phyloP scores from a whole-genome alignment of 2,797 vertebrate genomes.

The Lepilemur ruficaudatus region DNA sequence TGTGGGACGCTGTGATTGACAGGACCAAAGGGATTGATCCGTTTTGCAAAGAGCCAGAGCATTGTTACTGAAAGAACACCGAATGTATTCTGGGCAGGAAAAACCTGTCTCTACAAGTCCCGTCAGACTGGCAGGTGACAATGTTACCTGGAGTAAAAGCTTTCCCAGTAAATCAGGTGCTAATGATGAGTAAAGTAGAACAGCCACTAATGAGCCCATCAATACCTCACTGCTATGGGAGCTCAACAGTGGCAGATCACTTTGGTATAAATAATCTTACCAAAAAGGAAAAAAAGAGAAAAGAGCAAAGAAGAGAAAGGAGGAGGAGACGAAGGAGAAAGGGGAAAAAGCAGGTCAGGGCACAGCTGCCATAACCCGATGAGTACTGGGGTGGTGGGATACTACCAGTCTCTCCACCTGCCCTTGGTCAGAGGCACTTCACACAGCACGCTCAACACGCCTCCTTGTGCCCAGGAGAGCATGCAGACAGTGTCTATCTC shows the following conservation, averaged over 20 bases:
- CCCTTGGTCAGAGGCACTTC: no score
- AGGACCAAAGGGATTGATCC: neutral
- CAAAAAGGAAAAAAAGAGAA: neutral
- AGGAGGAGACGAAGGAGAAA: no score
- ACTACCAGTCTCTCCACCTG: neutral
- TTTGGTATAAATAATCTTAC: neutral
- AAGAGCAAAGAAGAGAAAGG: neutral
- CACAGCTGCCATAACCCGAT: neutral
- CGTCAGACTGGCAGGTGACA: slow-evolving; percentile 62
- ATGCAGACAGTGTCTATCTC: neutral
- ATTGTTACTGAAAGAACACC: neutral
- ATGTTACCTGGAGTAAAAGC: slow-evolving; percentile 68
- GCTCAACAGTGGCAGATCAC: neutral
- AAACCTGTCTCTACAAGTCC: slow-evolving; percentile 8
- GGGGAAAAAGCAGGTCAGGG: neutral
- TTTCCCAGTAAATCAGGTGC: slow-evolving; percentile 62
- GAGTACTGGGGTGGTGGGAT: neutral
- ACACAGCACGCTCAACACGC: rapidly evolving
- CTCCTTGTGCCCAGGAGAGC: neutral
- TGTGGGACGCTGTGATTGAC: neutral
- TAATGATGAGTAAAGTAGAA: slow-evolving; percentile 63
- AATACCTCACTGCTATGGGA: neutral
- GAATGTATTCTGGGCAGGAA: slow-evolving; percentile 45
- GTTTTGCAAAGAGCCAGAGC: neutral
- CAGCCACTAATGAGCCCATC: slow-evolving; percentile 55